These are phyloP conservation scores for Clistopyga incitator DNA, from an alignment of 2,888 invertebrate species.

Conservation along the genomic window DNA sequence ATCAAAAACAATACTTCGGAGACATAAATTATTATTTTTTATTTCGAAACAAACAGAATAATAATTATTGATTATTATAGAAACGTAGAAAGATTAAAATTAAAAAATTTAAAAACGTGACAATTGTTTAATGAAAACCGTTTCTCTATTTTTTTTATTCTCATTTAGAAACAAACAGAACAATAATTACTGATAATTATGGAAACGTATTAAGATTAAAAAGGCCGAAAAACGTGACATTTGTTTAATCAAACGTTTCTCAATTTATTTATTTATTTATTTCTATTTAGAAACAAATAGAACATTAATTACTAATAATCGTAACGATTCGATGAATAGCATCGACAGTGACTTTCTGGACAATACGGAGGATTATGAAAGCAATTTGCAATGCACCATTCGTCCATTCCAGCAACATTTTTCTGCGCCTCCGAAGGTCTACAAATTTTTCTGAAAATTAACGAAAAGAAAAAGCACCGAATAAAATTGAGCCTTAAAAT, in stretches of 20 bases:
- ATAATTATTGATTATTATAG: too few relatives aligned
- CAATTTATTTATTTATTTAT: too few relatives aligned
- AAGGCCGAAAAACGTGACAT: too few relatives aligned
- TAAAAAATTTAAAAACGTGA: too few relatives aligned
- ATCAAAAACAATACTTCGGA: too few relatives aligned
- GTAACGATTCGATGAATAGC: not conserved
- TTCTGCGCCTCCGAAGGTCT: not conserved
- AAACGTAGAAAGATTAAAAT: not conserved
- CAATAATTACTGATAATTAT: too few relatives aligned
- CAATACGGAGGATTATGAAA: not conserved
- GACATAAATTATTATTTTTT: too few relatives aligned
- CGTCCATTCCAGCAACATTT: not conserved
- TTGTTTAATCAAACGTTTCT: not conserved
- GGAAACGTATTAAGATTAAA: not conserved
- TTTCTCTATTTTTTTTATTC: not conserved
- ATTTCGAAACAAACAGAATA: too few relatives aligned
- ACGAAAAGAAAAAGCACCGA: not conserved
- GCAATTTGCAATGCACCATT: constrained; percentile 10
- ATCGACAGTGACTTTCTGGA: not conserved
- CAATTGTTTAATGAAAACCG: not conserved
- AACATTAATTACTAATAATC: not conserved
- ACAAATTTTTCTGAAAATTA: not conserved
- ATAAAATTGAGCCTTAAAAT: too few relatives aligned
- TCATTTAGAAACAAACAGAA: too few relatives aligned
- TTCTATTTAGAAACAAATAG: not conserved